Conservation (phyloP, 64 coral and sea anemone species). For the Actinia tenebrosa region DNA sequence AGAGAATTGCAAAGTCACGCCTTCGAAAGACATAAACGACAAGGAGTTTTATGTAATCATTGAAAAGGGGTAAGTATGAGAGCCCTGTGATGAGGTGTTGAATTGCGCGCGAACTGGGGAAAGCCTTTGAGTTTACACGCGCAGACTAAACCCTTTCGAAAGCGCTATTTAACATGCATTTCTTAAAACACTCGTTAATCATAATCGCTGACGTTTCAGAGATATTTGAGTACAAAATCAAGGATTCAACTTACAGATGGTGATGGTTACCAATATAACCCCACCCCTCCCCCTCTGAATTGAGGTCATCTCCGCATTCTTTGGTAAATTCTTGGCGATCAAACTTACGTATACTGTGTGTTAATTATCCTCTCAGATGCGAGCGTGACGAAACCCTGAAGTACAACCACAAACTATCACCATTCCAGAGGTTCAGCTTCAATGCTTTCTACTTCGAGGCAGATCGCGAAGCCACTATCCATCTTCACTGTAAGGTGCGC, state of each 20-base stretch:
- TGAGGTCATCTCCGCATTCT: too few relatives aligned
- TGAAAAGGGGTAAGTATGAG: slow-evolving; percentile 58
- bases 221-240: too few relatives aligned
- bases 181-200: too few relatives aligned
- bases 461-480: neutral
- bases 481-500: slow-evolving; percentile 56
- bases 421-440: slow-evolving; percentile 66
- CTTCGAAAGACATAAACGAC: slow-evolving; percentile 41
- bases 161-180: too few relatives aligned
- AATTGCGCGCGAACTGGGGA: too few relatives aligned
- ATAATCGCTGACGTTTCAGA: too few relatives aligned
- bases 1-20: slow-evolving; percentile 60
- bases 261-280: too few relatives aligned
- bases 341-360: neutral
- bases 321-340: too few relatives aligned
- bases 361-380: slow-evolving; percentile 37
- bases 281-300: too few relatives aligned
- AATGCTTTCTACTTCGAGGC: slow-evolving; percentile 45
- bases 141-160: too few relatives aligned
- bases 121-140: too few relatives aligned
- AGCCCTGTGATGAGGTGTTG: neutral
- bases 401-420: slow-evolving; percentile 62
- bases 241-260: too few relatives aligned
- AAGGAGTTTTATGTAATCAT: slow-evolving; percentile 39
- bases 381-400: slow-evolving; percentile 41